Conservation (phyloP, 2,113 vertebrate species). For the Carassius carassius region DNA sequence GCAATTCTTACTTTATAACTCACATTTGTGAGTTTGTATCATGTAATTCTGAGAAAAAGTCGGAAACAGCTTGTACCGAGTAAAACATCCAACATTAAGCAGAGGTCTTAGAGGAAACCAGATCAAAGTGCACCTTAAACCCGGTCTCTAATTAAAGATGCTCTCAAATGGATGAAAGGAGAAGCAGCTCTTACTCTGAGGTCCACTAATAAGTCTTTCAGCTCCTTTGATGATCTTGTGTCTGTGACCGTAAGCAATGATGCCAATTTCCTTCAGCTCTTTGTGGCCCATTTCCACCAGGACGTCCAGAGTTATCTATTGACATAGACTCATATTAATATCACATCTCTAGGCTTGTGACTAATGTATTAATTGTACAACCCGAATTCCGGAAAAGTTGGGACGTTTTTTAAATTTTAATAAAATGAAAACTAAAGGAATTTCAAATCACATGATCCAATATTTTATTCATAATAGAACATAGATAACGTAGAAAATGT, state of each 20-base stretch:
- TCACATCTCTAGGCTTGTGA: background rate
- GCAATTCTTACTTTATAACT: too few relatives aligned
- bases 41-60: too few relatives aligned
- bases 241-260: conserved; percentile 94
- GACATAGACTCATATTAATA: background rate
- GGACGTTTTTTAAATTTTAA: too few relatives aligned
- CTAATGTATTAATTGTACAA: background rate
- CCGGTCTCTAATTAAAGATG: background rate
- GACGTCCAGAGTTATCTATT: conserved; percentile 92
- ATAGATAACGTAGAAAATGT: too few relatives aligned
- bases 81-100: background rate
- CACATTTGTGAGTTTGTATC: too few relatives aligned
- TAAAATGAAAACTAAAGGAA: too few relatives aligned
- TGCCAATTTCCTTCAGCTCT: conserved; percentile 97
- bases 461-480: too few relatives aligned
- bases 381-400: too few relatives aligned
- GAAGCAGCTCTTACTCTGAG: conserved; percentile 81
- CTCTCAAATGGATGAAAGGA: conserved; percentile 3
- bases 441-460: too few relatives aligned
- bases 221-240: conserved; percentile 97
- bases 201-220: conserved; percentile 91
- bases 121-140: conserved; percentile 1
- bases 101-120: background rate
- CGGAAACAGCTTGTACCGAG: too few relatives aligned
- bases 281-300: conserved; percentile 97